Percentiles rank a stretch among this genome's conserved stretches.
Evolutionary conservation across 1,140 invertebrate genomes (phyloP).

Genomic region (Drosophila sp.): DNA sequence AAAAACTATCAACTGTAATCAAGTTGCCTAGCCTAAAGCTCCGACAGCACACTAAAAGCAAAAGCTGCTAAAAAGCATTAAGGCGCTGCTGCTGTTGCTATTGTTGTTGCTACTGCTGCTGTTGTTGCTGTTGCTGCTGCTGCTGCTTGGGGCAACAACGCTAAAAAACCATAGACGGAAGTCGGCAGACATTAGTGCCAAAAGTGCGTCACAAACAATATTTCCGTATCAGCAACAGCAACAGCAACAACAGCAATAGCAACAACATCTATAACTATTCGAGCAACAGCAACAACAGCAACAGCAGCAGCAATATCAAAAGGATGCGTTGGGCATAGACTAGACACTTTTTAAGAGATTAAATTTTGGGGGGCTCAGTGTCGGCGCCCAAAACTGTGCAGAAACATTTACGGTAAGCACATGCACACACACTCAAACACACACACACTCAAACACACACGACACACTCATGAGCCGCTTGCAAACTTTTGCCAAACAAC

Average conservation of each 20-base stretch:
- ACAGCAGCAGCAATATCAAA: conserved; percentile 31
- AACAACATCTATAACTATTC: too few species aligned
- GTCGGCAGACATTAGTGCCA: conserved; percentile 80
- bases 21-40: conserved; percentile 67
- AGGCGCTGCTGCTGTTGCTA: conserved; percentile 50
- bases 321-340: conserved; percentile 66
- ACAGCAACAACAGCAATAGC: conserved; percentile 33
- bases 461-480: conserved; percentile 54
- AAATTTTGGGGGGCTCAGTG: conserved; percentile 64
- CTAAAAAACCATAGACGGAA: conserved; percentile 69
- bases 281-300: conserved; percentile 58
- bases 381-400: conserved; percentile 58
- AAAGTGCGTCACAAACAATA: conserved; percentile 81
- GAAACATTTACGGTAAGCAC: conserved; percentile 69
- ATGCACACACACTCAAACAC: conserved; percentile 35
- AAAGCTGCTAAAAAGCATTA: conserved; percentile 81
- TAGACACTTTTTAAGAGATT: conserved; percentile 82
- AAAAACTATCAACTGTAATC: conserved; percentile 80
- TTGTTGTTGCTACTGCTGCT: too few species aligned
- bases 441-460: conserved; percentile 27
- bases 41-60: conserved; percentile 48
- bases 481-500: conserved; percentile 70
- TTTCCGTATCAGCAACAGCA: conserved; percentile 71
- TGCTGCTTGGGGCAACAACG: conserved; percentile 8
- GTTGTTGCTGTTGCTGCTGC: conserved; percentile 43